Evolutionary conservation across 2,113 vertebrate species (phyloP).

Genomic region (Heterotis niloticus): DNA sequence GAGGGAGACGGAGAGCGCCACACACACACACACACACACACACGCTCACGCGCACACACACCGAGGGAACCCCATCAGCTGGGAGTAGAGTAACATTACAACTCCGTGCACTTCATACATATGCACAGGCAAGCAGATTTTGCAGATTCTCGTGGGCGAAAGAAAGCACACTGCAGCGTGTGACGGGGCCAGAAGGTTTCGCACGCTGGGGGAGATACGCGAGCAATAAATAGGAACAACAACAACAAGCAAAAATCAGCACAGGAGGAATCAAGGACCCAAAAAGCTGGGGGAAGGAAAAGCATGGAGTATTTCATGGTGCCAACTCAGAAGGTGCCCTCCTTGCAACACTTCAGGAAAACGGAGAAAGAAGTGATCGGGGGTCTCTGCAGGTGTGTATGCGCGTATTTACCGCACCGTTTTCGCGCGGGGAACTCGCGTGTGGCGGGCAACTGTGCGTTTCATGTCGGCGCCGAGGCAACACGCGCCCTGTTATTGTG

Average conservation of each 20-base stretch:
- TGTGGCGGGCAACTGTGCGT: conserved; percentile 30
- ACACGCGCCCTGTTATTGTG: conserved; percentile 67
- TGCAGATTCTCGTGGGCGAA: neutral
- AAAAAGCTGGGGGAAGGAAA: conserved; percentile 61
- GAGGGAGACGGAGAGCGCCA: conserved; percentile 61
- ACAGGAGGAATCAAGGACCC: conserved; percentile 36
- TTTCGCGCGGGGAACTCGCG: neutral
- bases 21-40: conserved; percentile 33
- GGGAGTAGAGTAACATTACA: conserved; percentile 76
- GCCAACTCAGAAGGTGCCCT: conserved; percentile 92
- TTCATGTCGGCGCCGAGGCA: conserved; percentile 48
- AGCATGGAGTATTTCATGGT: conserved; percentile 98
- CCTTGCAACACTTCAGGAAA: conserved; percentile 94
- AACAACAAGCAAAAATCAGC: conserved; percentile 24
- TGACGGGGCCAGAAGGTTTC: conserved; percentile 43
- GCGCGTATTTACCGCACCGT: conserved; percentile 22
- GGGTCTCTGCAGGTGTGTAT: conserved; percentile 89
- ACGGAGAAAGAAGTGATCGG: conserved; percentile 96
- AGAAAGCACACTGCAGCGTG: conserved; percentile 25
- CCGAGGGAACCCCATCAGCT: conserved; percentile 80
- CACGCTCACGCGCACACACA: conserved; percentile 58
- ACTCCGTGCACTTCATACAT: conserved; percentile 60
- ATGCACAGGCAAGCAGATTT: conserved; percentile 36
- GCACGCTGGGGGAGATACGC: neutral
- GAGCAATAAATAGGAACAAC: conserved; percentile 19